Percentiles rank a stretch among this genome's conserved stretches.
phyloP scores from a whole-genome alignment of 1,140 invertebrate genomes.

The Halyomorpha halys region DNA sequence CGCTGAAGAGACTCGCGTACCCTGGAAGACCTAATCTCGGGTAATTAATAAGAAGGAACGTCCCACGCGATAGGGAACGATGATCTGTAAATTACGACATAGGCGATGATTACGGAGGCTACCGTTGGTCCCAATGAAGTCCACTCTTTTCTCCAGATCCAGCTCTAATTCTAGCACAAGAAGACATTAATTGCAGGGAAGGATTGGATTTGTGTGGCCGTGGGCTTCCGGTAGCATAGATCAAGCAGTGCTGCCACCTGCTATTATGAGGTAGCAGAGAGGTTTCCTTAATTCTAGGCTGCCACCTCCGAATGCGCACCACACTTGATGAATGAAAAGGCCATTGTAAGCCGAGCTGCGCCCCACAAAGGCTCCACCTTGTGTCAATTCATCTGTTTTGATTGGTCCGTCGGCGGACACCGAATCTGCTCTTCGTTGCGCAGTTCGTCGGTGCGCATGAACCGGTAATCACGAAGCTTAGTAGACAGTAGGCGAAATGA shows the following conservation, averaged over 20 bases:
- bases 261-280: conserved; percentile 17
- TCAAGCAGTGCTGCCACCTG: neutral
- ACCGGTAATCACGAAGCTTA: too few relatives aligned
- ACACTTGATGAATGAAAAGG: conserved; percentile 15
- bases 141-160: too few relatives aligned
- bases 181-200: conserved; percentile 10
- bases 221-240: conserved; percentile 6
- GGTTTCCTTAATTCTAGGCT: conserved; percentile 10
- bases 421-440: neutral
- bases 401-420: neutral
- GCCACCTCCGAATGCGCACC: neutral
- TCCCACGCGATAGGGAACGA: too few relatives aligned
- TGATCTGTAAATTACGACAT: too few relatives aligned
- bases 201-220: conserved; percentile 10
- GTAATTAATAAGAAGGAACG: too few relatives aligned
- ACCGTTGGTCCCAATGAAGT: too few relatives aligned
- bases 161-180: conserved; percentile 6
- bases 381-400: conserved; percentile 12
- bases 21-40: too few relatives aligned
- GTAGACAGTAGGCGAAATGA: too few relatives aligned
- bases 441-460: too few relatives aligned
- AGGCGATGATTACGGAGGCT: too few relatives aligned
- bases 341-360: conserved; percentile 1
- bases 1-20: too few relatives aligned
- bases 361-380: neutral